Evolutionary conservation across 1,140 invertebrate genomes (phyloP).

Genomic region (Drosophila cardini): DNA sequence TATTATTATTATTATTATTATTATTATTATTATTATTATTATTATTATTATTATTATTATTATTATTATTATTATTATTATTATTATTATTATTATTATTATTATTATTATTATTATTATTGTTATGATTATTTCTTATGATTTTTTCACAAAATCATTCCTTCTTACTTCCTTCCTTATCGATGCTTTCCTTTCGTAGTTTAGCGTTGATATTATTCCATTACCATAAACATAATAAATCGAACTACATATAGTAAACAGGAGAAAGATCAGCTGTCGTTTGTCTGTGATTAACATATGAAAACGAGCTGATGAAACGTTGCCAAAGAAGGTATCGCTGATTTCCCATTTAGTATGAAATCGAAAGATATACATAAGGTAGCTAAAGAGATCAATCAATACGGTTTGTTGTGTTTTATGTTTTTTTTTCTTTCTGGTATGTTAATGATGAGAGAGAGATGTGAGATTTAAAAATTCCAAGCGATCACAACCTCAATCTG

Average conservation of each 20-base stretch:
- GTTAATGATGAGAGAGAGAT: conserved; percentile 40
- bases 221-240: conserved; percentile 15
- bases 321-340: conserved; percentile 40
- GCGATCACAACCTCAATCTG: conserved; percentile 34
- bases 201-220: conserved; percentile 12
- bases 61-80: no score
- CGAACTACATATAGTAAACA: neutral
- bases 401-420: conserved; percentile 7
- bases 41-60: no score
- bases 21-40: no score
- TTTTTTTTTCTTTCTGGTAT: no score
- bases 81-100: no score
- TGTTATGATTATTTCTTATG: neutral
- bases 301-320: conserved; percentile 57
- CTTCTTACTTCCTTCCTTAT: no score
- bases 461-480: conserved; percentile 1
- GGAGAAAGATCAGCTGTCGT: conserved; percentile 40
- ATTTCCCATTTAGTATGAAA: conserved; percentile 19
- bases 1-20: no score
- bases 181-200: no score
- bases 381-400: conserved; percentile 51
- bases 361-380: neutral
- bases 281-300: conserved; percentile 48
- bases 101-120: no score
- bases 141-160: conserved; percentile 40